Evolutionary conservation across 2,113 vertebrate genomes (phyloP).

Genomic region (Macquaria australasica): DNA sequence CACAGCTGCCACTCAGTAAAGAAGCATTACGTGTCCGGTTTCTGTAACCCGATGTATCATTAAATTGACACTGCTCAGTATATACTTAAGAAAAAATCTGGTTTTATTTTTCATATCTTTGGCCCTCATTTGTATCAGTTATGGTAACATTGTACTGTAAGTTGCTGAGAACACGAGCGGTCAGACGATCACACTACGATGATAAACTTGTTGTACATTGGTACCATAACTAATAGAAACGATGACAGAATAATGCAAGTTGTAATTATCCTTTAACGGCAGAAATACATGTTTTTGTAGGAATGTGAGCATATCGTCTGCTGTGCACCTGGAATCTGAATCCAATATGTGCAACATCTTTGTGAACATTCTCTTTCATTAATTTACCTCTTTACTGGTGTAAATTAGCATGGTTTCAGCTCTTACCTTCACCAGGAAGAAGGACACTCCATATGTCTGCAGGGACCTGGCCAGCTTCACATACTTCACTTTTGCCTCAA

Average conservation of each 20-base stretch:
- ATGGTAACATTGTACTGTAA: neutral
- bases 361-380: neutral
- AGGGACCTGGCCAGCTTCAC: constrained; percentile 96
- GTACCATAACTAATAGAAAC: neutral
- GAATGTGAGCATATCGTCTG: neutral
- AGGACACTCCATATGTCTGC: constrained; percentile 95
- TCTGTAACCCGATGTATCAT: neutral
- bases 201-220: neutral
- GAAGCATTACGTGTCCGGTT: constrained; percentile 9
- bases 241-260: neutral
- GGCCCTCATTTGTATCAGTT: neutral
- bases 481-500: constrained; percentile 99
- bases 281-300: neutral
- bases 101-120: neutral
- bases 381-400: neutral
- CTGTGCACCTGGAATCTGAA: neutral
- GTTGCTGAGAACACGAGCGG: neutral
- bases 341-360: neutral
- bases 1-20: constrained; percentile 17
- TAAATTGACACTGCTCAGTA: neutral
- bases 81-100: neutral
- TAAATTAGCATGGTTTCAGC: neutral
- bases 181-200: neutral
- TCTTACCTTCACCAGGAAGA: constrained; percentile 97
- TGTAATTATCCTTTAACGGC: neutral